These are phyloP conservation scores for Pogonomyrmex californicus DNA, from an alignment of 1,140 invertebrate species.

Conservation along the genomic window DNA sequence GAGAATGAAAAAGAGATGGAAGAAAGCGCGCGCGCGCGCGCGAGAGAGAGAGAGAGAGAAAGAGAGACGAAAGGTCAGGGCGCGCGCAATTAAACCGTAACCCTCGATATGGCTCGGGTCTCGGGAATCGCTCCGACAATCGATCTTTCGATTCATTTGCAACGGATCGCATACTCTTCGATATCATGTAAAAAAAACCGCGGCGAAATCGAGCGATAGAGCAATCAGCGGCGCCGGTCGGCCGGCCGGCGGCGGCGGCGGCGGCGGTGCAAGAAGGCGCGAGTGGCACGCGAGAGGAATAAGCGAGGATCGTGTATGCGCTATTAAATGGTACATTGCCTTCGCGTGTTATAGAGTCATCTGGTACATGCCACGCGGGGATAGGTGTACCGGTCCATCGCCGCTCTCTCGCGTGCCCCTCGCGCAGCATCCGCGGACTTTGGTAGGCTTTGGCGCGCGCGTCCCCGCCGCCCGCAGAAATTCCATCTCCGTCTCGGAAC, in stretches of 20 bases:
- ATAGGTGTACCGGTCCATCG: slow-evolving; percentile 56
- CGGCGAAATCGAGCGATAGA: slow-evolving; percentile 40
- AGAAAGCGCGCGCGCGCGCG: background rate
- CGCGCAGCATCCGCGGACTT: slow-evolving; percentile 45
- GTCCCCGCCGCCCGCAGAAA: slow-evolving; percentile 34
- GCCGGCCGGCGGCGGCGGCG: slow-evolving; percentile 37
- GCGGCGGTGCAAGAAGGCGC: slow-evolving; percentile 2
- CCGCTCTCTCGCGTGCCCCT: slow-evolving; percentile 25
- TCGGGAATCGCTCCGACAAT: slow-evolving; percentile 8
- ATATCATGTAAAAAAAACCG: background rate
- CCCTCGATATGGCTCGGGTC: background rate
- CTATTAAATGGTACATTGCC: slow-evolving; percentile 63
- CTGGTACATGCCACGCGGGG: slow-evolving; percentile 30
- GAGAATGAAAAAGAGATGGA: background rate
- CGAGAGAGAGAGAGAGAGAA: no score
- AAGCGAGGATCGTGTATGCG: slow-evolving; percentile 65
- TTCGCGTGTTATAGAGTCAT: slow-evolving; percentile 60
- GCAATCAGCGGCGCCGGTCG: slow-evolving; percentile 34
- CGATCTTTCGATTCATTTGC: background rate
- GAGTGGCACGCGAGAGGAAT: slow-evolving; percentile 51
- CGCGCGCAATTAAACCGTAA: slow-evolving; percentile 1
- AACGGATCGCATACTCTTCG: slow-evolving; percentile 25
- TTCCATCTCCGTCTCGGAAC: slow-evolving; percentile 53
- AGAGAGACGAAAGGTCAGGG: background rate
- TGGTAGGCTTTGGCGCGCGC: slow-evolving; percentile 2